Evolutionary conservation across 1,140 invertebrate genomes (phyloP), one percentile per base, ranked within the genome.

Genomic region (Chionoecetes opilio): DNA sequence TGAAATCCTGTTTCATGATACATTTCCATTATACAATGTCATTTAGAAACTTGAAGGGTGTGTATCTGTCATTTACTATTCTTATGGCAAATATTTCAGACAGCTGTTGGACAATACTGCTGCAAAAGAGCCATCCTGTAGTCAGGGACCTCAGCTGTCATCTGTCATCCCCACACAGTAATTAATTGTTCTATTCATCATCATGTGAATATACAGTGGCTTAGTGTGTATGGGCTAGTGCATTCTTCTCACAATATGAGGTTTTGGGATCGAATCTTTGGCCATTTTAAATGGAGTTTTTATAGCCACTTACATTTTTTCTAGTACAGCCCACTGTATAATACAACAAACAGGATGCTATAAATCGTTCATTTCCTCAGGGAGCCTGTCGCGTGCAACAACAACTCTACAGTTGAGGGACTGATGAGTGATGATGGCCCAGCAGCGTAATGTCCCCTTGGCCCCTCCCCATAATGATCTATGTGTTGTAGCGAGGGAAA

Each of bases 391-490:
- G 63, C 11, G 63, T 75, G 63, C 11, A 75, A 75, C n/a, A n/a
- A 75, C 63, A 75, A 14, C 63, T 75, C 11, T n/a, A n/a, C 11
- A n/a, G 63, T n/a, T 14, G n/a, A 75, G 11, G n/a, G 63, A 75
- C 11, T 11, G n/a, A 75, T 75, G 63, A 14, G 63, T 84, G 82
- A 26, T 84, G 82, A 32, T 26, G 21, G 35, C 11, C 11, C 86
- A 32, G 35, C 86, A 88, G 86, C 26, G 6, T 88, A 26, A 88
- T 88, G 86, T 88, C 86, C 31, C 6, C 35, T 88, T 88, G 34
- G 86, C 86, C 21, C 86, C 35, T 34, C 6, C 5, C 35, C 86
- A 37, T 88, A 34, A 88, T 5, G 29, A 88, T 88, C 86, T 32
- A 9, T 9, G 31, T 26, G 9, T 88, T 3, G 86, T 32, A 88